Conservation (phyloP, 2,113 vertebrate species). For the Thamnaconus septentrionalis region DNA sequence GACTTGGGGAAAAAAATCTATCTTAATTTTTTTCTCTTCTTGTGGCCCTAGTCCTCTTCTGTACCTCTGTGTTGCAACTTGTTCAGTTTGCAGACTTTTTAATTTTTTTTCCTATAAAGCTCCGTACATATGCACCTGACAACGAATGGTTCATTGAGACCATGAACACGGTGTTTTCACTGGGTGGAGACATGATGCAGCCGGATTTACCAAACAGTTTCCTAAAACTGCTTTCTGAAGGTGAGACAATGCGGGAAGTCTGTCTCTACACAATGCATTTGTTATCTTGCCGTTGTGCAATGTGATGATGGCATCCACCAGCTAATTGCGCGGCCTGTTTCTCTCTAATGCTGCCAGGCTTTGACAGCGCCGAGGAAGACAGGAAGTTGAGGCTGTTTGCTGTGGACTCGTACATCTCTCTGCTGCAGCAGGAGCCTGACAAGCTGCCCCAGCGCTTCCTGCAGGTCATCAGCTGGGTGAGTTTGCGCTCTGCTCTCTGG, state of each 20-base stretch:
- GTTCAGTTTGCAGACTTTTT: neutral
- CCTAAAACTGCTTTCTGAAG: slow-evolving; percentile 88
- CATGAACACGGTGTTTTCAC: slow-evolving; percentile 92
- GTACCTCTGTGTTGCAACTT: too few species aligned
- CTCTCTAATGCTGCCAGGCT: slow-evolving; percentile 59
- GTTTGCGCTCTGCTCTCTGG: slow-evolving; percentile 29
- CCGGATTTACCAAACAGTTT: slow-evolving; percentile 91
- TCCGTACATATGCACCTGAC: slow-evolving; percentile 87
- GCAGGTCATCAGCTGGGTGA: slow-evolving; percentile 98
- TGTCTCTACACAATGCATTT: neutral
- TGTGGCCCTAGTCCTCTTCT: too few species aligned
- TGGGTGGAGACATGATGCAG: slow-evolving; percentile 89
- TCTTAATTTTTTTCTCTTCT: too few species aligned
- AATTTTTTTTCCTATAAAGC: slow-evolving; percentile 74
- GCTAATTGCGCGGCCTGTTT: neutral
- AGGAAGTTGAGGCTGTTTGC: slow-evolving; percentile 84
- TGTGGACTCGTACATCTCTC: slow-evolving; percentile 82
- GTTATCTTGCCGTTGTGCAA: neutral
- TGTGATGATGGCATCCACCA: neutral
- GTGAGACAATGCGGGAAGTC: slow-evolving; percentile 63
- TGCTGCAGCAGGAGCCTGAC: slow-evolving; percentile 76
- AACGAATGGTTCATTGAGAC: slow-evolving; percentile 96
- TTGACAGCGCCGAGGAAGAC: slow-evolving; percentile 85
- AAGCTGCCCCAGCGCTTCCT: slow-evolving; percentile 91
- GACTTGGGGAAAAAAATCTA: too few species aligned